Base-by-base conservation (phyloP, 1,140 invertebrate species). In the Protaetia brevitarsis region DNA sequence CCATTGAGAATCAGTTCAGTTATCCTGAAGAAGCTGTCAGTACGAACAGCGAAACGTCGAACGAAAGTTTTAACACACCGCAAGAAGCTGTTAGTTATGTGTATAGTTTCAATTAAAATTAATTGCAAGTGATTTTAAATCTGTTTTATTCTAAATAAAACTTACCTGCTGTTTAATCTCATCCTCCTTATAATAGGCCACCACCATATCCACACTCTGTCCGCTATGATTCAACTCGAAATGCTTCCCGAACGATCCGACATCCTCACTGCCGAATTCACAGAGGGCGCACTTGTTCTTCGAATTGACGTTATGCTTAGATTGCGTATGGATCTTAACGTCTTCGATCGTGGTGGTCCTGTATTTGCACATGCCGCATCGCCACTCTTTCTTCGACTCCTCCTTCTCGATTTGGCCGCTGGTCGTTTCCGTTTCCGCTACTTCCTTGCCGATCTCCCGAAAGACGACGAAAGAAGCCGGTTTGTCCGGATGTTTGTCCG, bases 211-310 rank as follows among this genome's bases (percentile, higher is more conserved):
- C 13, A 74, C 76, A 0, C 74, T 51, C n/a, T 82, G 79, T 1
- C 72, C 73, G 0, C 77, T 64, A 70, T 87, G 86, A 36, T 82
- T 80, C 1, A 74, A 70, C 2, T 69, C 69, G 45, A 85, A 80
- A 75, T 91, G 89, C 11, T 81, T 82, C 3, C 82, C 79, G 19
- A 89, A 81, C 16, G 79, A 82, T 4, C 82, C 78, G 13, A 84
- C 79, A 1, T 81, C 81, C 0, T 82, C 83, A 0, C 81, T 83
- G 63, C 84, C 82, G 71, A 83, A 88, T 0, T 79, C 71, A 69
- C 89, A 92, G 21, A 84, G 74, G 0, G 78, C 81, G 72, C 89
- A 91, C 69, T 88, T 88, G 67, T 82, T 90, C 68, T 89, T 88
- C 69, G 81, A 80, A 29, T 84, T 85, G 1, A 88, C 83, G 19